Evolutionary conservation across 2,888 invertebrate genomes (phyloP), one percentile per base, ranked within the genome.

Genomic region (Nemotelus pantherinus): DNA sequence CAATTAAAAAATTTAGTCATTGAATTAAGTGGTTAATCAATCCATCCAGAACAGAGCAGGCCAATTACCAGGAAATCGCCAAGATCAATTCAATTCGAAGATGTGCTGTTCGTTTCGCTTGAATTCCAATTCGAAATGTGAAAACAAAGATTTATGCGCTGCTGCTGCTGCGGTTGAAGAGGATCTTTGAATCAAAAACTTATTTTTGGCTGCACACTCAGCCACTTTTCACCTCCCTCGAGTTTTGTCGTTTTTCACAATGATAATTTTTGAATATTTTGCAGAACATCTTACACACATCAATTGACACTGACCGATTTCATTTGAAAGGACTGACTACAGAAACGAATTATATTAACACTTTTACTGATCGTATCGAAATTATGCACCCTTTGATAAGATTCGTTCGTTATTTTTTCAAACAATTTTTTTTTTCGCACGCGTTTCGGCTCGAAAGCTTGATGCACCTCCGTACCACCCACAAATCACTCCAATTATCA

Each of bases 141-240:
- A 58, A 45, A 25, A 72, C 43, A 57, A 71, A 44, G 44, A 71
- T 71, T 71, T 71, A 71, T 71, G 44, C 6, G 57, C 55, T 43
- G 55, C 48, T 41, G 68, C 7, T 4, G 41, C 7, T 5, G 50
- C 50, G 6, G 39, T 72, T n/a, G 60, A 43, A 44, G 50, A 25
- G 41, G n/a, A 63, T 65, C 65, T 55, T 76, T 76, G 76, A 76
- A 44, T 64, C 76, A 76, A 53, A 71, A 64, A 44, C 41, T 76
- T 60, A 60, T 76, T 76, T 76, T 76, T 60, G 65, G 45, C 41
- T 47, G 44, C 48, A 74, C 72, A 44, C 57, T 60, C 74, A 74
- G 63, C 48, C 45, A 3, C 25, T 45, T 2, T 47, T 6, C 39
- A 48, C 67, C 25, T 25, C 25, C 25, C 25, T 25, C 25, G 25